These are phyloP conservation scores for Odontesthes bonariensis DNA, from an alignment of 2,113 vertebrate species.

Conservation along the genomic window DNA sequence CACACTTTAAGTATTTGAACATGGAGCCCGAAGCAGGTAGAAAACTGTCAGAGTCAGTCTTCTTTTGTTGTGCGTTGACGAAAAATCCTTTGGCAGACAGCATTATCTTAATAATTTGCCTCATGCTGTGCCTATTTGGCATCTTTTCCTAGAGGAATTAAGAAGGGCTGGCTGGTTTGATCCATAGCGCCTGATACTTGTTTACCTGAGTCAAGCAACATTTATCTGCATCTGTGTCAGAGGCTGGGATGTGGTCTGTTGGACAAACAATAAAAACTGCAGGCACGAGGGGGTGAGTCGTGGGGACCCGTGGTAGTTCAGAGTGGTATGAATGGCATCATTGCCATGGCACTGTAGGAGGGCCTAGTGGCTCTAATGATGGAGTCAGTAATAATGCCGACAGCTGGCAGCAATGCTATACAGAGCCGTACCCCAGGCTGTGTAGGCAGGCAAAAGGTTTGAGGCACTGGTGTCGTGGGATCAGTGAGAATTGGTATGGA, in stretches of 20 bases:
- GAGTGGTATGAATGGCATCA: constrained; percentile 10
- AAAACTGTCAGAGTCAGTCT: neutral
- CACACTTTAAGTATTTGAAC: neutral
- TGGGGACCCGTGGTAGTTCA: neutral
- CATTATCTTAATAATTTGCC: constrained; percentile 24
- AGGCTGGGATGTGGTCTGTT: neutral
- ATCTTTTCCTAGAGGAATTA: constrained; percentile 15
- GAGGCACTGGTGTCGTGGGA: neutral
- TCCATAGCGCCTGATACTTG: neutral
- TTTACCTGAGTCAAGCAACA: constrained; percentile 1
- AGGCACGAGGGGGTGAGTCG: constrained; percentile 1
- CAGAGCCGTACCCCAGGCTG: constrained; percentile 4
- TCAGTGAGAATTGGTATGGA: constrained; percentile 21
- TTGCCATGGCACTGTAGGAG: neutral
- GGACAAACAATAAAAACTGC: neutral
- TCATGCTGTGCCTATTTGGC: constrained; percentile 29
- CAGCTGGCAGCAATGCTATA: neutral
- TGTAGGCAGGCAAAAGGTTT: neutral
- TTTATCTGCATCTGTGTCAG: constrained; percentile 5
- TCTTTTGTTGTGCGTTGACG: neutral
- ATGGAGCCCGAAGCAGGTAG: neutral
- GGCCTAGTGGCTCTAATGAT: constrained; percentile 8
- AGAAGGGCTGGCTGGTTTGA: neutral
- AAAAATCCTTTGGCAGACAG: neutral
- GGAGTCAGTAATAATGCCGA: neutral